phyloP scores from a whole-genome alignment of 53 echinoderm and acorn worm genomes.

The Holothuria scabra region DNA sequence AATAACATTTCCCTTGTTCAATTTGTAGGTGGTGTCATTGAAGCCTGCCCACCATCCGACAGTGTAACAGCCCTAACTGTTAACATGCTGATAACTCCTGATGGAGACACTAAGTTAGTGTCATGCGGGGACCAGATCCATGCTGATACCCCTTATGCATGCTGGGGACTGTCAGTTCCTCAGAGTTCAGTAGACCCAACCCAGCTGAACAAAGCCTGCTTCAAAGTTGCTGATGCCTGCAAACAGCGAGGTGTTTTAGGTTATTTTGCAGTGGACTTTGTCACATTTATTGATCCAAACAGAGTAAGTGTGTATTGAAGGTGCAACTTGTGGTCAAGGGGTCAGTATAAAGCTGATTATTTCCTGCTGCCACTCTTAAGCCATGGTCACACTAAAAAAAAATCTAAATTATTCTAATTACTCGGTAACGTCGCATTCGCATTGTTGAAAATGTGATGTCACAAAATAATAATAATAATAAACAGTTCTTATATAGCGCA shows the following conservation, averaged over 20 bases:
- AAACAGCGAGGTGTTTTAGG: slow-evolving; percentile 84
- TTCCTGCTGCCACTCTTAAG: too few relatives aligned
- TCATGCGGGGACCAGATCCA: slow-evolving; percentile 97
- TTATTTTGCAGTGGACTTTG: slow-evolving; percentile 95
- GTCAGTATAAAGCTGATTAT: too few relatives aligned
- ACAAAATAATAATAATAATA: too few relatives aligned
- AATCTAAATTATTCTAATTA: too few relatives aligned
- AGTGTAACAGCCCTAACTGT: slow-evolving; percentile 89
- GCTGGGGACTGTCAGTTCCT: slow-evolving; percentile 94
- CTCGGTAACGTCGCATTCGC: too few relatives aligned
- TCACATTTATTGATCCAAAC: slow-evolving; percentile 90
- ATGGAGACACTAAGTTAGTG: slow-evolving; percentile 63
- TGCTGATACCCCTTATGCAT: slow-evolving; percentile 80
- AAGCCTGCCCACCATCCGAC: slow-evolving; percentile 95
- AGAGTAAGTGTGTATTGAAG: slow-evolving; percentile 57
- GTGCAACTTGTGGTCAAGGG: neutral
- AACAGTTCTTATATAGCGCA: too few relatives aligned
- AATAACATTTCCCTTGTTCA: neutral
- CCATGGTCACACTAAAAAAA: too few relatives aligned
- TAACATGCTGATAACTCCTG: slow-evolving; percentile 86
- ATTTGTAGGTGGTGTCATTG: slow-evolving; percentile 82
- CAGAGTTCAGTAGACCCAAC: slow-evolving; percentile 91
- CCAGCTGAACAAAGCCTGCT: slow-evolving; percentile 73
- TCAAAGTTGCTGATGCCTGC: slow-evolving; percentile 80
- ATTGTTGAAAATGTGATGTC: too few relatives aligned